Conservation (phyloP, 2,113 vertebrate species). For the Oplegnathus fasciatus region DNA sequence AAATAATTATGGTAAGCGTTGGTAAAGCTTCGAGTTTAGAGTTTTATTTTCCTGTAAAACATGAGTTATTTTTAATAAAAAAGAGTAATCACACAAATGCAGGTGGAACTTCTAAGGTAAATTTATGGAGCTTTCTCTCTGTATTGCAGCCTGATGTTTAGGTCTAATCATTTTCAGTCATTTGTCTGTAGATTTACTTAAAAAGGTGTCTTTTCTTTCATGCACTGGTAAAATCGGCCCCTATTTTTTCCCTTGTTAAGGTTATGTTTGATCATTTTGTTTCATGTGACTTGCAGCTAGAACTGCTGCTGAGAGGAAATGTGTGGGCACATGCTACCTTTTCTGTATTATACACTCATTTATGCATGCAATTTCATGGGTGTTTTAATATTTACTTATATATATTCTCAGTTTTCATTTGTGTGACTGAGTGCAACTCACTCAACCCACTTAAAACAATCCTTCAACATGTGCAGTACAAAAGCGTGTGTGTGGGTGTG, state of each 20-base stretch:
- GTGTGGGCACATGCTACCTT: slow-evolving; percentile 6
- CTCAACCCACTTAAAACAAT: neutral
- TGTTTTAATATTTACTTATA: neutral
- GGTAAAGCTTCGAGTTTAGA: neutral
- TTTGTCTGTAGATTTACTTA: neutral
- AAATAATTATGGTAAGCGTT: neutral
- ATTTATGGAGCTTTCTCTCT: neutral
- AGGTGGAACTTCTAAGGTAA: neutral
- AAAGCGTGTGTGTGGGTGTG: slow-evolving; percentile 37
- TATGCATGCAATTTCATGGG: neutral
- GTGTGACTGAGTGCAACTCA: slow-evolving; percentile 6
- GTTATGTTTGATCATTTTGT: neutral
- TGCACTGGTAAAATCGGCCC: neutral
- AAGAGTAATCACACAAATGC: neutral
- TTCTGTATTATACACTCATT: neutral
- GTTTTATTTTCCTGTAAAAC: no score
- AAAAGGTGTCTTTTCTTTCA: neutral
- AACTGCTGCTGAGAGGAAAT: slow-evolving; percentile 11
- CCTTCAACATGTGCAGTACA: neutral
- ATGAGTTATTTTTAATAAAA: neutral
- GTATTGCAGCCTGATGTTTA: neutral
- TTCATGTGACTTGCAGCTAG: neutral
- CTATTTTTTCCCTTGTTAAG: neutral
- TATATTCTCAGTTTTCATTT: neutral
- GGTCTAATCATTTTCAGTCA: neutral